Evolutionary conservation across 2,888 invertebrate species (phyloP), one percentile per base, ranked within the genome.

Genomic region (Drosophila meridionalis): DNA sequence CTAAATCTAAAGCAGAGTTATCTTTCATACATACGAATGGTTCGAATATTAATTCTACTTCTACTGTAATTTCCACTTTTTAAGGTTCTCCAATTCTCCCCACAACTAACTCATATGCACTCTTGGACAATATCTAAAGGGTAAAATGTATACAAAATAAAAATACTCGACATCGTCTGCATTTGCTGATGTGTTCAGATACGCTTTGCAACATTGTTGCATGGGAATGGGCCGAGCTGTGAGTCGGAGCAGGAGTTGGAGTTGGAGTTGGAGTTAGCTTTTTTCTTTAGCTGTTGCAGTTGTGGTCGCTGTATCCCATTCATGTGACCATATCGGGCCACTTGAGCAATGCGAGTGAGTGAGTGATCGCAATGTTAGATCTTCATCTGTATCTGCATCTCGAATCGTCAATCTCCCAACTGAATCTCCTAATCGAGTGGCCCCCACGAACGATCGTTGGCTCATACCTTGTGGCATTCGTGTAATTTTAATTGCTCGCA

Each of bases 191-290:
- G 76, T 71, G 76, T 76, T 63, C 76, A 82, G 80, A 87, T 78
- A 78, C 73, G 84, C 71, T 60, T 14, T 81, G 85, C 85, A 85
- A 85, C 88, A 83, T 78, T 88, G 85, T 85, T 88, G 88, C 88
- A 85, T 81, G 85, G 73, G 86, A 87, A 80, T 78, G 68, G 12
- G 57, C 63, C 65, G 53, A 50, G 67, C 59, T 8, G 52, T 9
- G 43, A 36, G 9, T 36, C 34, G 40, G 11, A 47, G 42, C 26
- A 30, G 53, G 20, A 12, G 36, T 6, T 52, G n/a, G 28, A 47
- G 36, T 6, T 52, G n/a, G 28, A 47, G 47, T 1, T 28, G 28
- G 26, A 45, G 26, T 26, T 30, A 4, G 48, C 20, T 12, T 34
- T 20, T 34, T 9, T 20, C 20, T 20, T 20, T 30, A 12, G 40